Percentiles rank a stretch among this genome's conserved stretches.
Evolutionary conservation across 2,113 vertebrate genomes (phyloP).

Genomic region (Nanorana parkeri): DNA sequence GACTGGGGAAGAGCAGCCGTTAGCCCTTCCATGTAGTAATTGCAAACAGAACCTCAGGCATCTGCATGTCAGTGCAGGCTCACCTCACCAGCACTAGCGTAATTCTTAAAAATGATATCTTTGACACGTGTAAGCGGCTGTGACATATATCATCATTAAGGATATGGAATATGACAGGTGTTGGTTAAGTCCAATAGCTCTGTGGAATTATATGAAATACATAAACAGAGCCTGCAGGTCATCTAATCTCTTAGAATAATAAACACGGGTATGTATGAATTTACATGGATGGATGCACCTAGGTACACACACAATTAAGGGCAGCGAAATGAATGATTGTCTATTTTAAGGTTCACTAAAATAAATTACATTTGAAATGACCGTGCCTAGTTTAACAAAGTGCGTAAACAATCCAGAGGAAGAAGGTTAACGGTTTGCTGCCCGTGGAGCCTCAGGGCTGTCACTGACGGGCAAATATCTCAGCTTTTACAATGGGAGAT

Average conservation of each 20-base stretch:
- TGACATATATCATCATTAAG: conserved; percentile 40
- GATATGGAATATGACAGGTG: conserved; percentile 36
- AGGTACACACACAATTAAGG: not conserved
- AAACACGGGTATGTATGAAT: not conserved
- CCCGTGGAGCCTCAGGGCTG: too few species aligned
- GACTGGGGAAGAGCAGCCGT: not conserved
- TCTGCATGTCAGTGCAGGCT: not conserved
- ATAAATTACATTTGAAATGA: conserved; percentile 11
- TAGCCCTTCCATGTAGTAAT: not conserved
- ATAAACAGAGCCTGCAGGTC: conserved; percentile 21
- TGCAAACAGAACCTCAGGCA: conserved; percentile 18
- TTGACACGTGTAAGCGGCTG: conserved; percentile 19
- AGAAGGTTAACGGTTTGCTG: not conserved
- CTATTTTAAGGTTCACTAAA: not conserved
- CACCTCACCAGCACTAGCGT: not conserved
- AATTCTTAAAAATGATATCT: conserved; percentile 11
- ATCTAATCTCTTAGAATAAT: conserved; percentile 24
- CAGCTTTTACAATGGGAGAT: too few species aligned
- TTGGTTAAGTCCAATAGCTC: conserved; percentile 2
- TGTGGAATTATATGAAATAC: conserved; percentile 20
- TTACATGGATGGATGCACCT: not conserved
- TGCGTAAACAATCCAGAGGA: not conserved
- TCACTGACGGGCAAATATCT: too few species aligned
- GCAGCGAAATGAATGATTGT: not conserved
- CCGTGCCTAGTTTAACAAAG: not conserved